Evolutionary conservation across 2,113 vertebrate species (phyloP).

Genomic region (Dermatemys mawii): DNA sequence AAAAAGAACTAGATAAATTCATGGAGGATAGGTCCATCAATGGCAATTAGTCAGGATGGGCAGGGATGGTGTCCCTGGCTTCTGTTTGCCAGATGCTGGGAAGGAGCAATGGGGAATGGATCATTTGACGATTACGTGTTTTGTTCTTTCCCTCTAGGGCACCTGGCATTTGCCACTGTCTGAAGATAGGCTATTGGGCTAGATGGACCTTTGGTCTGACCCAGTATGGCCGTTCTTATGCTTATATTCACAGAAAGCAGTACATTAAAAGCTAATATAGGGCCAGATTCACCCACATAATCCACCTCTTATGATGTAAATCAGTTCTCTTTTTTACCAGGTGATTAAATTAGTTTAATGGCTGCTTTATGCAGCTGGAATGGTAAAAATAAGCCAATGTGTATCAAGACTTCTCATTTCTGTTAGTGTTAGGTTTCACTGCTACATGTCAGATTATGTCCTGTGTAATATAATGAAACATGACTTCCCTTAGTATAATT

Average conservation of each 20-base stretch:
- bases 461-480: background rate
- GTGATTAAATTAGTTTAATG: background rate
- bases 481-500: background rate
- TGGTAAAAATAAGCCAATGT: background rate
- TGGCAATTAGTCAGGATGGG: too few species aligned
- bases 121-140: too few species aligned
- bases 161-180: too few species aligned
- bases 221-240: too few species aligned
- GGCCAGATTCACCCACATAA: background rate
- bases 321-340: background rate
- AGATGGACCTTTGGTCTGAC: too few species aligned
- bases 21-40: too few species aligned
- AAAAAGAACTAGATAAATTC: too few species aligned
- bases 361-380: background rate
- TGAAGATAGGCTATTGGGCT: too few species aligned
- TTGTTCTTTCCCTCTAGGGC: too few species aligned
- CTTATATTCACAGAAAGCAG: background rate
- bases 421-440: background rate
- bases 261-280: background rate
- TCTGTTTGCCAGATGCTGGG: too few species aligned
- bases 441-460: background rate
- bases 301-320: background rate
- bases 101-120: too few species aligned
- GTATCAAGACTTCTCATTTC: background rate
- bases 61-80: too few species aligned